Base-by-base conservation (phyloP, 2,888 invertebrate genomes). In the Rugalucina vietnamica region DNA sequence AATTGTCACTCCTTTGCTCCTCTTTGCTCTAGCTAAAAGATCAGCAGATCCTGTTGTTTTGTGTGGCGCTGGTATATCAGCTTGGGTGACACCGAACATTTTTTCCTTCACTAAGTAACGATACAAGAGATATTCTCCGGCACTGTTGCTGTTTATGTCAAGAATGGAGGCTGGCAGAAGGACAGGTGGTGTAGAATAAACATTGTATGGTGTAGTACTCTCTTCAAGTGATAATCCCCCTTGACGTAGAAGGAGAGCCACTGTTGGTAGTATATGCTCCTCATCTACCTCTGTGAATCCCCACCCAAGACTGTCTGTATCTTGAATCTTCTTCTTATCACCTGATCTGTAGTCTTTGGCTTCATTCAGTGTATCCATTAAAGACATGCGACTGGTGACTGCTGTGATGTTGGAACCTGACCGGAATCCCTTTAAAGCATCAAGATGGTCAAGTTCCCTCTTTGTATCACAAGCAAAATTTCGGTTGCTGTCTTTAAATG, bases 391-490 rank as follows among this genome's bases (percentile, higher is more conserved):
- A 18, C 43, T 43, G 10, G n/a, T 54, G 10, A 4, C 54, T 54
- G 54, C 21, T 54, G 54, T 21, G 4, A 4, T 4, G 4, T 12
- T n/a, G 21, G 4, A 4, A 4, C n/a, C 12, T 54, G 21, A 12
- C 54, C 14, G 21, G 4, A n/a, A 54, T 4, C 21, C 14, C 8
- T 54, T 8, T 12, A n/a, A n/a, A 54, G n/a, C n/a, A 21, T 54
- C n/a, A n/a, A 54, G 12, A 8, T 54, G 27, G 85, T 87, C 2
- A 83, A 29, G 84, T 69, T 80, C 79, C 70, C 54, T 75, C 70
- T 85, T 81, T 18, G 76, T 83, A 50, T 85, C 87, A n/a, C 80
- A 49, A 24, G 81, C 84, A 69, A 88, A 60, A 37, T 88, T 88
- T 1, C n/a, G n/a, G n/a, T 32, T 1, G 65, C 87, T 79, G 39